Conservation (phyloP, 2,113 vertebrate species). For the Chloropsis cyanopogon region DNA sequence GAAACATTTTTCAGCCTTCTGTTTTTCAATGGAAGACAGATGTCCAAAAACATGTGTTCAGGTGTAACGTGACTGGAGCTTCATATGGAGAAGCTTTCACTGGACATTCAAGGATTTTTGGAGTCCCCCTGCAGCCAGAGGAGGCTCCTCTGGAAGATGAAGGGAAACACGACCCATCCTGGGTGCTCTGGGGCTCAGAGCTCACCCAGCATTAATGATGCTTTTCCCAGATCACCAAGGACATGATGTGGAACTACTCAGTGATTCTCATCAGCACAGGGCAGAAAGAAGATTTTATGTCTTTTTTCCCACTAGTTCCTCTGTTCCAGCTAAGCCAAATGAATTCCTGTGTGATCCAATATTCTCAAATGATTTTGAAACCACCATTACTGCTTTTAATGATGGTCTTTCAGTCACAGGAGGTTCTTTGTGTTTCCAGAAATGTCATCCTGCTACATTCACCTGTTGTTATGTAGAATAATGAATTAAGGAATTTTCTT, state of each 20-base stretch:
- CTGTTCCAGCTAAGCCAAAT: not conserved
- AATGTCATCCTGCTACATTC: not conserved
- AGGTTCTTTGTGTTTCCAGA: not conserved
- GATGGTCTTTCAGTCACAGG: not conserved
- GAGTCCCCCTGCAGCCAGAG: not conserved
- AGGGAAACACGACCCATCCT: not conserved
- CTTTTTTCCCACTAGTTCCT: not conserved
- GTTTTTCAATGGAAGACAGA: conserved; percentile 15
- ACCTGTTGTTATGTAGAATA: not conserved
- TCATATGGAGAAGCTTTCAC: not conserved
- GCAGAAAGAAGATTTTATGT: not conserved
- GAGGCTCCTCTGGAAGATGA: not conserved
- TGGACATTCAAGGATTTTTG: not conserved
- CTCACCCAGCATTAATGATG: not conserved
- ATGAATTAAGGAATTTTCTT: not conserved
- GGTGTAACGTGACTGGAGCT: not conserved
- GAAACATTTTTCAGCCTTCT: conserved; percentile 19
- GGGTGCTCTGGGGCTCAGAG: not conserved
- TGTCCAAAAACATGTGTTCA: conserved; percentile 14
- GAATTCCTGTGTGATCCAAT: not conserved
- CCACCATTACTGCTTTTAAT: not conserved
- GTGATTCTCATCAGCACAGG: not conserved
- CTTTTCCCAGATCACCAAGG: not conserved
- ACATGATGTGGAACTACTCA: not conserved
- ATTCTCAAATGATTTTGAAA: not conserved